phyloP scores from a whole-genome alignment of 1,140 invertebrate species.

The Drosophila watanabei region DNA sequence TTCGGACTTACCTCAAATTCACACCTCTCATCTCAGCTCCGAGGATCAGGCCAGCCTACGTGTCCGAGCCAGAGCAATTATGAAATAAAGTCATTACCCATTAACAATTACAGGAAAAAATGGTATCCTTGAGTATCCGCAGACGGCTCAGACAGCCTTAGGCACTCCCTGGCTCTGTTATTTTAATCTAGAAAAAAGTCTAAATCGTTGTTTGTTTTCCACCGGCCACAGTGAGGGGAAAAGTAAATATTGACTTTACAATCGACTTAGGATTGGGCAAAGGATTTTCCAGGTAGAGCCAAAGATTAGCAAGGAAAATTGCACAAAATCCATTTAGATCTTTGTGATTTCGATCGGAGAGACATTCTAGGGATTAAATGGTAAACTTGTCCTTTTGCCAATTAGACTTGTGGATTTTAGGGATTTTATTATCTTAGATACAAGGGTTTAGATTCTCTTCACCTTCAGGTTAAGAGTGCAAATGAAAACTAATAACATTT shows the following conservation, averaged over 20 bases:
- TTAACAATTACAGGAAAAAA: conserved; percentile 8
- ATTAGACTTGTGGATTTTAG: neutral
- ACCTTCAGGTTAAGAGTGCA: neutral
- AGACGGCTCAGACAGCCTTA: conserved; percentile 65
- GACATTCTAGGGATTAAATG: neutral
- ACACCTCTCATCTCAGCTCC: conserved; percentile 62
- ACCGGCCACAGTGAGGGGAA: conserved; percentile 19
- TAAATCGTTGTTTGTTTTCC: conserved; percentile 21
- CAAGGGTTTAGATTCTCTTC: fast-evolving
- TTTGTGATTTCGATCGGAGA: conserved; percentile 20
- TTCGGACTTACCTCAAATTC: conserved; percentile 75
- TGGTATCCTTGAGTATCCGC: conserved; percentile 38
- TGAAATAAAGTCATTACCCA: conserved; percentile 69
- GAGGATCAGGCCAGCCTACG: conserved; percentile 32
- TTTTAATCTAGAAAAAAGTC: conserved; percentile 70
- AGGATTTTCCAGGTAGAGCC: conserved; percentile 54
- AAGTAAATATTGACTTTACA: conserved; percentile 83
- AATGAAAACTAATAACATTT: too few species aligned
- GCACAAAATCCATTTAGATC: conserved; percentile 65
- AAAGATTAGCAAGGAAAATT: conserved; percentile 59
- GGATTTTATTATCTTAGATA: conserved; percentile 1
- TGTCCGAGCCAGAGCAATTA: conserved; percentile 58
- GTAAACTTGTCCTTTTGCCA: neutral
- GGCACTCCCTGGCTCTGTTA: conserved; percentile 45
- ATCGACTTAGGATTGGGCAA: conserved; percentile 61